Conservation (phyloP, 2,888 invertebrate genomes). For the Drosophila nr. perissopoda region DNA sequence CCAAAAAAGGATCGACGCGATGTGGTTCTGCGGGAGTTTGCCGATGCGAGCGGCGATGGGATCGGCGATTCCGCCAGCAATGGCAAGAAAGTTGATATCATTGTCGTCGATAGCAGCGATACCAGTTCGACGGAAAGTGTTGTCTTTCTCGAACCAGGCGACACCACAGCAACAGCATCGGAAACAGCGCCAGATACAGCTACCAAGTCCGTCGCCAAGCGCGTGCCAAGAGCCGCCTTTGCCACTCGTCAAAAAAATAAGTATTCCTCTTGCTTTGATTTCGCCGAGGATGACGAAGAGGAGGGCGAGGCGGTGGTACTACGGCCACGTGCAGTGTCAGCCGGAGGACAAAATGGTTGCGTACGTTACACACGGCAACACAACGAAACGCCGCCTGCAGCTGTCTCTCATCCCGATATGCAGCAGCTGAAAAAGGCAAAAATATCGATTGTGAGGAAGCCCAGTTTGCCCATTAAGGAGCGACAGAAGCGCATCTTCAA, state of each 20-base stretch:
- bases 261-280: constrained; percentile 90
- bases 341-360: constrained; percentile 40
- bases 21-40: constrained; percentile 78
- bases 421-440: background rate
- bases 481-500: constrained; percentile 84
- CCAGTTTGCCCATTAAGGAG: constrained; percentile 75
- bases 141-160: constrained; percentile 47
- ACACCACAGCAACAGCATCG: constrained; percentile 10
- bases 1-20: constrained; percentile 84
- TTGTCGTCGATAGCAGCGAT: constrained; percentile 66
- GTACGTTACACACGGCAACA: constrained; percentile 51
- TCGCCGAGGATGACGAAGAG: constrained; percentile 90
- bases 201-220: background rate
- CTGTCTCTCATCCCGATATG: too few species aligned
- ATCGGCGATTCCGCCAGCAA: background rate
- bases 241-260: background rate
- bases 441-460: background rate
- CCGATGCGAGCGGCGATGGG: constrained; percentile 37
- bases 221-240: background rate
- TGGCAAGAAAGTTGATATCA: constrained; percentile 43
- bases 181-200: constrained; percentile 16
- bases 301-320: constrained; percentile 81
- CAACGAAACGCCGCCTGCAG: background rate
- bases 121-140: constrained; percentile 67
- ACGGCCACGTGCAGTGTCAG: constrained; percentile 7